Evolutionary conservation across 1,140 invertebrate species (phyloP), one percentile per base, ranked within the genome.

Genomic region (Drosophila funebris): DNA sequence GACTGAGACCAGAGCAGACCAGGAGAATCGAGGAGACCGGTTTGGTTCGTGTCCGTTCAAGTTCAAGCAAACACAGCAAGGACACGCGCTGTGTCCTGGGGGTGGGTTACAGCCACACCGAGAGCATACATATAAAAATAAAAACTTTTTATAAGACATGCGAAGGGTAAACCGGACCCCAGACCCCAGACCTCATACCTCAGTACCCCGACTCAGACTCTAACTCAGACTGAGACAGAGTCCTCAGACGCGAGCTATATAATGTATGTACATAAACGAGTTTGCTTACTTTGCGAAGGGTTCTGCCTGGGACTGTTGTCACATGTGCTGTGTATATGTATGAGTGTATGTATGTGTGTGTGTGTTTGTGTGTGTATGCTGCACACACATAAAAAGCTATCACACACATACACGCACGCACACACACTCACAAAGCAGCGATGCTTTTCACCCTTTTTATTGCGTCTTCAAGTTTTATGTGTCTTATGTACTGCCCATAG

Each of bases 61-160:
- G 82, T 84, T 87, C 81, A 76, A 83, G 71, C 80, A 83, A 60
- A 81, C 78, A 73, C 78, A 73, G 67, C 75, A 76, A 83, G 79
- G 73, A 71, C 76, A 78, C 67, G 69, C 62, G 69, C 68, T 41
- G 46, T 39, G 31, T 37, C 16, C 62, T 70, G 83, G 82, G 82
- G 82, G 82, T 85, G 82, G 81, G 82, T 85, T 87, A 85, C 43
- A 60, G 54, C 37, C 54, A 14, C 14, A 22, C 53, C 5, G 14
- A 24, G 14, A 60, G 58, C 77, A 87, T 67, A 64, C 77, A 87
- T 72, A 76, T 82, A 76, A 88, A 87, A 87, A 87, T 87, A 87
- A 87, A 87, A 87, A 87, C 27, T 87, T 87, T 87, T 87, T 87
- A 87, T 87, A 88, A 85, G 83, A 88, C 83, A 87, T 78, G 58